These are phyloP conservation scores for Piprites chloris DNA, from an alignment of 2,113 vertebrate genomes.

Conservation along the genomic window DNA sequence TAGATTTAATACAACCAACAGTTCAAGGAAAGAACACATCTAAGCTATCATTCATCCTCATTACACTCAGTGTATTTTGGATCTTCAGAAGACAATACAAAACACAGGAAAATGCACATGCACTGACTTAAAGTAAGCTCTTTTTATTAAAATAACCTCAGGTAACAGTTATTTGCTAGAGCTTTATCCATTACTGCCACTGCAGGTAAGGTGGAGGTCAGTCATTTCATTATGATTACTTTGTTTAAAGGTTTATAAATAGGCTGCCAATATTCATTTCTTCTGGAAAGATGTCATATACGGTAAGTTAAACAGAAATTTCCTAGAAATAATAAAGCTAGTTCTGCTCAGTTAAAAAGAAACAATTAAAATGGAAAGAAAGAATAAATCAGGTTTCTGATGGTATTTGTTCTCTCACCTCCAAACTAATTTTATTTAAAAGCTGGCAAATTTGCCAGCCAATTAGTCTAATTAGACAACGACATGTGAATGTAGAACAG, in stretches of 20 bases:
- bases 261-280: neutral
- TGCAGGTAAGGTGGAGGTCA: neutral
- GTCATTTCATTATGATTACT: neutral
- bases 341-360: neutral
- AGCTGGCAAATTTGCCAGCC: conserved; percentile 4
- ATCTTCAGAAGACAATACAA: conserved; percentile 14
- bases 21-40: conserved; percentile 62
- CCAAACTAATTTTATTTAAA: conserved; percentile 25
- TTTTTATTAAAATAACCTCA: neutral
- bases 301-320: neutral
- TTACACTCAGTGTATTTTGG: neutral
- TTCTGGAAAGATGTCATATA: neutral
- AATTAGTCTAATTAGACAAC: conserved; percentile 28
- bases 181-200: neutral
- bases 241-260: conserved; percentile 11
- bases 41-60: conserved; percentile 51
- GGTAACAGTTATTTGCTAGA: neutral
- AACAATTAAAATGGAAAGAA: conserved; percentile 1
- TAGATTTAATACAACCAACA: conserved; percentile 63
- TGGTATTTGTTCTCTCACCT: neutral
- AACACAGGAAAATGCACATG: conserved; percentile 11
- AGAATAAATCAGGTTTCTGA: neutral
- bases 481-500: conserved; percentile 21
- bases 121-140: neutral
- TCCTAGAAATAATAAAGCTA: conserved; percentile 7